Evolutionary conservation across 2,113 vertebrate genomes (phyloP), one percentile per base, ranked within the genome.

Genomic region (Lasiurus borealis): DNA sequence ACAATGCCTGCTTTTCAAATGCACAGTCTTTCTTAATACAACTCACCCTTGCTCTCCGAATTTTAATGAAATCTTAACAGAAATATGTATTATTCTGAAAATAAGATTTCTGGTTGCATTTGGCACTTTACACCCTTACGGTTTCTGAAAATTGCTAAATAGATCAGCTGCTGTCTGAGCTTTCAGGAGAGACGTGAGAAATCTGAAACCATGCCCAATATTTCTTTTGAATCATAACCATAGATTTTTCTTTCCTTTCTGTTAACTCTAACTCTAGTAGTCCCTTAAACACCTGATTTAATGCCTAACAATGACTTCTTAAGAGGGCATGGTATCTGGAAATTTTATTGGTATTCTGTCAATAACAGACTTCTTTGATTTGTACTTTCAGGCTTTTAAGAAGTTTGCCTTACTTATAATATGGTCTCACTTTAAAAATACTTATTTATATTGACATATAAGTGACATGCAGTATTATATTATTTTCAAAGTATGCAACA

Each of bases 31-130:
- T 88, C 85, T 92, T 85, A 94, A 96, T 88, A 82, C 71, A 95
- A 69, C 73, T 85, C 94, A 95, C 75, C 66, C 40, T 88, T 93
- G 88, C 77, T 93, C 29, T 25, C 64, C 57, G 95, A 92, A 95
- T 95, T 95, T 94, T 97, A 98, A 95, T 97, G 76, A 85, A 94
- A 97, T 94, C 75, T 84, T 96, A 52, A 87, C 94, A 90, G 84
- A 97, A 92, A 97, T 90, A 81, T 80, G 84, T 95, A 86, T 94
- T 92, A n/a, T 80, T 54, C 23, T 68, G 85, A 96, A 97, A 97
- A 97, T 92, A 85, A 93, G 84, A 86, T 96, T 91, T 96, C 91
- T 90, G 52, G 85, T 86, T 94, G 85, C 57, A 91, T 81, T 96
- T 94, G 68, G 66, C 71, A 85, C 97, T 93, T 94, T 73, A 76